phyloP scores from a whole-genome alignment of 2,888 invertebrate genomes.

The Siphlonurus alternatus region DNA sequence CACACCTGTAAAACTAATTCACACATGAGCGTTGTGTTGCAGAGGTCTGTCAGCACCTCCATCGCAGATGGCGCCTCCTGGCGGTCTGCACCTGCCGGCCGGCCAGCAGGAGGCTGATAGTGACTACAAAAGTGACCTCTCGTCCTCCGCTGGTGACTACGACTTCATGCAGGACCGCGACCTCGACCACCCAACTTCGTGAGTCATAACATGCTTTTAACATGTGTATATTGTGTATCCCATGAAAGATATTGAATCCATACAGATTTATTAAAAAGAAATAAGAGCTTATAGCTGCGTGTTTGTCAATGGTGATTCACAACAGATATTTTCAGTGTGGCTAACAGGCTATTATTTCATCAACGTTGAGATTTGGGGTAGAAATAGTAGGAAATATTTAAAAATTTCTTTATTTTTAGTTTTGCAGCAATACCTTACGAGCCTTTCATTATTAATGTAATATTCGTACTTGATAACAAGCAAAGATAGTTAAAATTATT shows the following conservation, averaged over 20 bases:
- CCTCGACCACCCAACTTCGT: conserved; percentile 64
- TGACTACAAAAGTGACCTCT: conserved; percentile 10
- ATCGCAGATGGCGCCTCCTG: not conserved
- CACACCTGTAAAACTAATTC: too few relatives aligned
- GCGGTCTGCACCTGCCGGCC: not conserved
- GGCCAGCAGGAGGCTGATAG: not conserved
- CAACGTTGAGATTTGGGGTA: not conserved
- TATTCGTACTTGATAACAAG: too few relatives aligned
- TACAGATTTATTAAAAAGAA: conserved; percentile 2
- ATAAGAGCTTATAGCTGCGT: not conserved
- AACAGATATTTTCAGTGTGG: not conserved
- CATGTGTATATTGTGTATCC: conserved; percentile 1
- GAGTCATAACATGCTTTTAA: conserved; percentile 37
- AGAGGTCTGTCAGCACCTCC: not conserved
- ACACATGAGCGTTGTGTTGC: not conserved
- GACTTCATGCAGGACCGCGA: conserved; percentile 49
- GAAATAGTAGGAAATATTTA: conserved; percentile 8
- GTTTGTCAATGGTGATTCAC: not conserved
- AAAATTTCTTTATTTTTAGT: not conserved
- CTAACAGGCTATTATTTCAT: not conserved
- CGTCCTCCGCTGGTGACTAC: conserved; percentile 20
- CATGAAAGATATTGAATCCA: not conserved
- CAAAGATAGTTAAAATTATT: too few relatives aligned
- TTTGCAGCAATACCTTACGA: too few relatives aligned
- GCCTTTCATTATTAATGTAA: too few relatives aligned